phyloP scores from a whole-genome alignment of 2,113 vertebrate species.

The Sitta europaea region DNA sequence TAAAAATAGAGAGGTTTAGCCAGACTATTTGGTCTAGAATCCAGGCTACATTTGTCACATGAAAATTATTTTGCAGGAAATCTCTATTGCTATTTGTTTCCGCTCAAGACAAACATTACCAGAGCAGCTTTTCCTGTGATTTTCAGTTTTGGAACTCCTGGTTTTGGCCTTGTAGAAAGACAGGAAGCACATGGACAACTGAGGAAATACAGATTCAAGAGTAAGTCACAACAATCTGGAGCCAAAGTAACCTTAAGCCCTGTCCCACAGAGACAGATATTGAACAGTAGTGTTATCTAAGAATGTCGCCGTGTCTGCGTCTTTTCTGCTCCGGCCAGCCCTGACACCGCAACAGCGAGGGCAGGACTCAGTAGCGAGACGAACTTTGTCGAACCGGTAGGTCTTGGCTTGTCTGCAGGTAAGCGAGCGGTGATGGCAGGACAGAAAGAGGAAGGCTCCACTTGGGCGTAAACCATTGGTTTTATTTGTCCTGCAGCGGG shows the following conservation, averaged over 20 bases:
- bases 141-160: neutral
- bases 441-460: too few species aligned
- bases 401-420: too few species aligned
- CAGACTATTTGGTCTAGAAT: neutral
- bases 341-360: too few species aligned
- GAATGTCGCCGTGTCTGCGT: too few species aligned
- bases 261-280: neutral
- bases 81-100: neutral
- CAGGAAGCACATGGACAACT: neutral
- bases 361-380: too few species aligned
- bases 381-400: too few species aligned
- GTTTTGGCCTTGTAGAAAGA: neutral
- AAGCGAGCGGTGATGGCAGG: too few species aligned
- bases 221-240: neutral
- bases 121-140: constrained; percentile 1
- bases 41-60: neutral
- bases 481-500: too few species aligned
- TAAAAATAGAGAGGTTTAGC: neutral
- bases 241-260: neutral
- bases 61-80: neutral
- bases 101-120: neutral
- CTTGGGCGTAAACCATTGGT: too few species aligned
- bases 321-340: too few species aligned
- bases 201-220: neutral
- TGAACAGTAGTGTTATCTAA: neutral